Evolutionary conservation across 2,888 invertebrate species (phyloP).

Genomic region (Oligia latruncula): DNA sequence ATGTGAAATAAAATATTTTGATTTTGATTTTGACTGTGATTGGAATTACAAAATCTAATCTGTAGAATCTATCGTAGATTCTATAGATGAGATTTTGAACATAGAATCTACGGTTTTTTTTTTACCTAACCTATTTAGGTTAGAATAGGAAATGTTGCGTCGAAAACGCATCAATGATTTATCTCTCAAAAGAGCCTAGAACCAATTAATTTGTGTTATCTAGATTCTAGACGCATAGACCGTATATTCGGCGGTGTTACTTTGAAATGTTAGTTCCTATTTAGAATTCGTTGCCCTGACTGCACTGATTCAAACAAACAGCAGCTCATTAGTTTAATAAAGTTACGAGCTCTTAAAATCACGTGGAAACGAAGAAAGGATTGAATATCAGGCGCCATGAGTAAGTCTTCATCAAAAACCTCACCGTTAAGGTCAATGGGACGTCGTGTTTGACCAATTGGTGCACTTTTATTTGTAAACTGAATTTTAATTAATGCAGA

Average conservation of each 20-base stretch:
- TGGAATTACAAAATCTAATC: background rate
- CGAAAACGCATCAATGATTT: background rate
- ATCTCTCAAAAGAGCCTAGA: background rate
- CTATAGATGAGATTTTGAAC: no score
- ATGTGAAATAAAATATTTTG: no score
- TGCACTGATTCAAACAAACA: conserved; percentile 19
- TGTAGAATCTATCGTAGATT: background rate
- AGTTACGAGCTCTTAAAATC: conserved; percentile 31
- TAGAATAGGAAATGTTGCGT: background rate
- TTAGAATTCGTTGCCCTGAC: conserved; percentile 28
- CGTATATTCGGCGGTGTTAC: background rate
- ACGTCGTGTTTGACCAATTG: conserved; percentile 12
- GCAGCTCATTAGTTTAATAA: conserved; percentile 29
- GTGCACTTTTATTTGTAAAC: conserved; percentile 12
- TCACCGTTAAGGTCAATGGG: background rate
- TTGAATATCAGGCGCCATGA: conserved; percentile 13
- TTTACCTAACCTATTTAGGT: background rate
- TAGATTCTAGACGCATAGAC: background rate
- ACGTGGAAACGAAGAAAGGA: conserved; percentile 20
- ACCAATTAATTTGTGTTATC: background rate
- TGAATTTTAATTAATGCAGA: background rate
- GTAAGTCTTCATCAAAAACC: conserved; percentile 19
- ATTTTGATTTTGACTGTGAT: no score
- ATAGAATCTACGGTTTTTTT: background rate
- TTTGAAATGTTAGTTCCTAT: conserved; percentile 32